Base-by-base conservation (phyloP, 2,797 vertebrate genomes). In the Thaleichthys pacificus region DNA sequence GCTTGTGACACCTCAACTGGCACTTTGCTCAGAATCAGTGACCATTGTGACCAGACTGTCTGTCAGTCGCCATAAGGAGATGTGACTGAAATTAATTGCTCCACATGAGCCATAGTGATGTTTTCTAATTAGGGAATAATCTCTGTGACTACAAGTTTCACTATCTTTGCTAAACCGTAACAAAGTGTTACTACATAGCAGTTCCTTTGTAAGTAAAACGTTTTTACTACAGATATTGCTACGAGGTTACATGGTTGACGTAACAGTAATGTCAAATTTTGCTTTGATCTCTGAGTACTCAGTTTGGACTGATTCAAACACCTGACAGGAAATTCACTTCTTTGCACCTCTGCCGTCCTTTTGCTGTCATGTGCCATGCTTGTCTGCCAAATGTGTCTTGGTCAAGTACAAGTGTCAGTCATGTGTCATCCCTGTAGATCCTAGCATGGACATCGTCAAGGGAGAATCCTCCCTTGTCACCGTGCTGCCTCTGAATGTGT, bases 1-100 rank as follows among this genome's bases (percentile, higher is more conserved):
- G 94, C 93, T 88, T 89, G 80, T 89, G 89, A 93, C 93, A 95
- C 93, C 89, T 92, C 93, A 93, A 91, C 89, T 93, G 94, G 94
- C 92, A 92, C 76, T 79, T 82, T 70, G 75, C 0, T 0, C 84
- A 88, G 89, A 79, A 87, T 80, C 82, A 73, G 74, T 80, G 84
- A 69, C 71, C 82, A 56, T 79, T 88, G 88, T 81, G 84, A 90
- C 87, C 87, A 90, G 80, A 80, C 79, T 88, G 78, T 84, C 74
- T 82, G 82, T 89, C 84, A 88, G 75, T 72, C 69, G 84, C 76
- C 87, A 85, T 81, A 82, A 84, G 84, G 86, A 85, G 64, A 80
- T 73, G 26, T 30, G 57, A 79, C 73, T 80, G 57, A 14, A 68
- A 84, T 81, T 78, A 86, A 85, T 85, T 85, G 83, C 83, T 73